Base-by-base conservation (phyloP, 2,888 invertebrate species). In the Oscheius sp. region DNA sequence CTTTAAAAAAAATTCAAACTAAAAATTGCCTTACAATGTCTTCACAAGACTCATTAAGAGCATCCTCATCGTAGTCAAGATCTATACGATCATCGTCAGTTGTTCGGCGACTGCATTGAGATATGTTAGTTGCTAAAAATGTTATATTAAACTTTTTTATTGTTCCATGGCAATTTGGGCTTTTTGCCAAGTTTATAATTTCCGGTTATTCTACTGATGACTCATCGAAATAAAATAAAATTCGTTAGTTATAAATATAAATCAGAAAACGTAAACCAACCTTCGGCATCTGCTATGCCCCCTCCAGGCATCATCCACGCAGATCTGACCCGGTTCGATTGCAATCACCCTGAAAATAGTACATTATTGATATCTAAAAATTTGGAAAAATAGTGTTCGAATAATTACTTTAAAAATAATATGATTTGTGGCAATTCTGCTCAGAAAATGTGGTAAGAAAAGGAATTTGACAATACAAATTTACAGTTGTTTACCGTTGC, bases 51-150 rank as follows among this genome's bases (percentile, higher is more conserved):
- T 25, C 61, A n/a, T 27, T 39, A 42, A 25, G 25, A 15, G 12
- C 20, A 23, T 61, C 61, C n/a, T 61, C 61, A 23, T 61, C 61
- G n/a, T 61, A 61, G 29, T 61, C 61, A 17, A 61, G 27, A n/a
- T 61, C 61, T 27, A 61, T 45, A 10, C 20, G 25, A 27, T 61
- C 61, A 8, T 61, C 61, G n/a, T 61, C 42, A 3, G 61, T 45
- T 23, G 27, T 10, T 15, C 42, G 39, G 15, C 45, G 42, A 17
- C n/a, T 31, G 50, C 4, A 20, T 20, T 42, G 12, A 10, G 42
- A 42, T 12, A 42, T 20, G 4, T 42, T 20, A 20, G 34, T 20
- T 33, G 34, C 48, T 48, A 55, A 55, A 55, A 55, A 3, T 37
- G 23, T 27, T 5, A 31, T 37, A 8, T 8, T 15, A 15, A 37